These are phyloP conservation scores for Micropoecilia bifurca DNA, from an alignment of 2,797 vertebrate species.

Conservation along the genomic window DNA sequence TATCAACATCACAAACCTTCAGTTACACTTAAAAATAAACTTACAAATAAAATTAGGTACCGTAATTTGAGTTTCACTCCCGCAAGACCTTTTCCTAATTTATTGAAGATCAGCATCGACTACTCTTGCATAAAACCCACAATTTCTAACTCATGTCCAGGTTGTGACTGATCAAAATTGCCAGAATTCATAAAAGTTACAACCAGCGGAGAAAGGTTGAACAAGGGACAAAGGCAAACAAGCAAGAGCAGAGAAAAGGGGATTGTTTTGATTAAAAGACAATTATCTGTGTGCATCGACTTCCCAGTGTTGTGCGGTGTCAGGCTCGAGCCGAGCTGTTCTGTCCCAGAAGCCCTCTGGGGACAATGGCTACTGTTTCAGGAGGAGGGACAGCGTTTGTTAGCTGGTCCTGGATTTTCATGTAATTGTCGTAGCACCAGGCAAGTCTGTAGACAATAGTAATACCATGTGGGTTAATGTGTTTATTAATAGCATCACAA, in stretches of 20 bases:
- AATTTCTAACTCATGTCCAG: neutral
- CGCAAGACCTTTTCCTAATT: neutral
- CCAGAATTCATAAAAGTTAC: constrained; percentile 43
- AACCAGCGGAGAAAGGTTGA: constrained; percentile 49
- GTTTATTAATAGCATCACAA: neutral
- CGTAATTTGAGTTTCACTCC: neutral
- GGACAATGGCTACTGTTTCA: constrained; percentile 81
- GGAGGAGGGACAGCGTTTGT: constrained; percentile 35
- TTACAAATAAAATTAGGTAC: neutral
- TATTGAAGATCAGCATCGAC: neutral
- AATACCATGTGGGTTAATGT: constrained; percentile 9
- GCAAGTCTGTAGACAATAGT: constrained; percentile 21
- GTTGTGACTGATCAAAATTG: constrained; percentile 24
- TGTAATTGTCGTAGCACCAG: constrained; percentile 47
- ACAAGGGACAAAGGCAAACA: constrained; percentile 64
- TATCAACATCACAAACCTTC: neutral
- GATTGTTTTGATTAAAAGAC: constrained; percentile 84
- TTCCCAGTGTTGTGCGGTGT: constrained; percentile 84
- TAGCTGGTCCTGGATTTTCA: constrained; percentile 51
- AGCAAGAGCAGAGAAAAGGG: constrained; percentile 70
- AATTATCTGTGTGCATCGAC: constrained; percentile 84
- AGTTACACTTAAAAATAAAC: constrained; percentile 2
- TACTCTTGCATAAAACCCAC: neutral
- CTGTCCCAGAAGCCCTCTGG: constrained; percentile 72
- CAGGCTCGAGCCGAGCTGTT: constrained; percentile 83